Evolutionary conservation across 2,797 vertebrate species (phyloP).

Genomic region (Rhadinocentrus ornatus): DNA sequence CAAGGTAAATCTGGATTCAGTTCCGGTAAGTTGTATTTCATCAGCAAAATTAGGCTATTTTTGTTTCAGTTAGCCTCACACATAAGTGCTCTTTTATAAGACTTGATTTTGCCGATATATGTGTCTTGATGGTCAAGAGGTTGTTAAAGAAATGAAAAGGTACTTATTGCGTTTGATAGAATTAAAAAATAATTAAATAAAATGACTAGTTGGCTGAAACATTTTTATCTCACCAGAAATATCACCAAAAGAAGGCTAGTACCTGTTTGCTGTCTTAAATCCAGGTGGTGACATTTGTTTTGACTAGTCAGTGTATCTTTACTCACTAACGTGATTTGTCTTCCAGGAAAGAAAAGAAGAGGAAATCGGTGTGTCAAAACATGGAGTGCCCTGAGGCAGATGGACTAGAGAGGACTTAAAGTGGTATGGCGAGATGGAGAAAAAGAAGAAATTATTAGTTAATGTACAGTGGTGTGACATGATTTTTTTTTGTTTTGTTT

Average conservation of each 20-base stretch:
- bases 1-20: no score
- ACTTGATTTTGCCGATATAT: background rate
- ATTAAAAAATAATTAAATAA: background rate
- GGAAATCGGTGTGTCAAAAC: background rate
- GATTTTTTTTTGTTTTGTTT: background rate
- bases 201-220: background rate
- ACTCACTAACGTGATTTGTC: conserved; percentile 32
- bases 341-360: conserved; percentile 16
- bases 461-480: background rate
- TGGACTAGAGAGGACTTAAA: background rate
- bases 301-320: background rate
- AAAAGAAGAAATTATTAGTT: background rate
- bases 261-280: background rate
- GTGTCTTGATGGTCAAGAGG: background rate
- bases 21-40: no score
- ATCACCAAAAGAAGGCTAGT: background rate
- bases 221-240: background rate
- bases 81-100: background rate
- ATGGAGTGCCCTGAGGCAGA: background rate
- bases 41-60: background rate
- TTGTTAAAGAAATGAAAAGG: background rate
- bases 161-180: background rate
- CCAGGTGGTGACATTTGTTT: background rate
- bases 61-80: background rate
- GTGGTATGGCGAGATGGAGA: background rate